Evolutionary conservation across 2,113 vertebrate genomes (phyloP), one percentile per base, ranked within the genome.

Genomic region (Eubucco bourcierii): DNA sequence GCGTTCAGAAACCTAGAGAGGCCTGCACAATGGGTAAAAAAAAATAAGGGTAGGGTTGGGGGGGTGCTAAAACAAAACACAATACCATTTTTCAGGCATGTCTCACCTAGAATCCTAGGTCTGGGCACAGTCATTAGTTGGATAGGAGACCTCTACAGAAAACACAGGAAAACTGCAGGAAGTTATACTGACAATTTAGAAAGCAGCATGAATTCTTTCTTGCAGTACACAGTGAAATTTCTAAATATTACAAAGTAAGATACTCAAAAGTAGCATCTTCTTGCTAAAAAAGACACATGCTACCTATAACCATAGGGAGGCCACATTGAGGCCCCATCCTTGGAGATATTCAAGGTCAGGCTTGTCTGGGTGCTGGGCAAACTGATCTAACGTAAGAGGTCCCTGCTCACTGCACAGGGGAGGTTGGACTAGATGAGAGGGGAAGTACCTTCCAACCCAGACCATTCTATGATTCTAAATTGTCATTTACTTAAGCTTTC

Each of bases 121-220:
- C 28, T 12, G 39, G 34, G 44, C 70, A 65, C 28, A 10, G n/a
- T 47, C 50, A 7, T 53, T 53, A 59, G 52, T 53, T 59, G 65
- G 33, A 59, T 7, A 68, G 52, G 84, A 93, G 78, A 87, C 81
- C 77, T 87, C 90, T 92, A 89, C 64, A 90, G 90, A 93, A 88
- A 92, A 77, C 44, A 47, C 9, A 74, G 52, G 67, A 80, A 66
- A 66, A 81, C 65, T 84, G 55, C 92, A 94, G 39, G 61, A 73
- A 76, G 46, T 90, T 41, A 18, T 7, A n/a, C 1, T 70, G 28
- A 15, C 2, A 3, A 12, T 80, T 71, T 47, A 53, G 82, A 74
- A 87, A 46, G 59, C 10, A 5, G 10, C 25, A 44, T 2, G 5
- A 50, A 80, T 93, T 74, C 76, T 80, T 90, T 65, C 20, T 46